Evolutionary conservation across 92 coral and sea anemone genomes (phyloP).

Genomic region (Diadumene lineata): DNA sequence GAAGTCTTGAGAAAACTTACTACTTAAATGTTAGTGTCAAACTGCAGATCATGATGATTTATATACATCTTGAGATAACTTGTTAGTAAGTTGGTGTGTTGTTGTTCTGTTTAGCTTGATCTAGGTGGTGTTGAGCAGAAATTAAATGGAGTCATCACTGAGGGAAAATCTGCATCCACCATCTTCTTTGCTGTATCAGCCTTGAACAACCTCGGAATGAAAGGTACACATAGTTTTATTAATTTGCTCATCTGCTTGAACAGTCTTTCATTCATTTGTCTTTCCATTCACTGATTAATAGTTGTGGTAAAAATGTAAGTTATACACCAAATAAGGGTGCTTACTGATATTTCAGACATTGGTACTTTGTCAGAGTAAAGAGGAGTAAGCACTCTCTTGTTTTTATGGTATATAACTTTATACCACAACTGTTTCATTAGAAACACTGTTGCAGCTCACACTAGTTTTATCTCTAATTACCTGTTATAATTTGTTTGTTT

Average conservation of each 20-base stretch:
- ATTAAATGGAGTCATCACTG: slow-evolving; percentile 67
- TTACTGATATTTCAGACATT: too few relatives aligned
- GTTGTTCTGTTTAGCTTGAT: slow-evolving; percentile 36
- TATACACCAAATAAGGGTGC: too few relatives aligned
- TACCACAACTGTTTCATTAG: too few relatives aligned
- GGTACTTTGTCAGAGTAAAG: too few relatives aligned
- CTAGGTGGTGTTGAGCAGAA: slow-evolving; percentile 62
- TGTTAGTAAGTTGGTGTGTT: not conserved
- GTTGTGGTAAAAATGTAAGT: too few relatives aligned
- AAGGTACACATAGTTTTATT: slow-evolving; percentile 42
- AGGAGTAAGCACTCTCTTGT: too few relatives aligned
- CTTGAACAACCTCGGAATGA: slow-evolving; percentile 64
- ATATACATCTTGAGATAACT: too few relatives aligned
- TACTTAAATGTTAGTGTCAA: not conserved
- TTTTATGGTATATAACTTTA: too few relatives aligned
- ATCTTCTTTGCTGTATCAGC: slow-evolving; percentile 73
- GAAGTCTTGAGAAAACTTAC: not conserved
- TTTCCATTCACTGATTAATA: not conserved
- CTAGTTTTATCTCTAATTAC: too few relatives aligned
- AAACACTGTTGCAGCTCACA: too few relatives aligned
- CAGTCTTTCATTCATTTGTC: not conserved
- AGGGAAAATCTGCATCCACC: slow-evolving; percentile 62
- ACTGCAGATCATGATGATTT: too few relatives aligned
- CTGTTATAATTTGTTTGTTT: too few relatives aligned
- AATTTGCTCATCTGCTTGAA: not conserved